phyloP scores from a whole-genome alignment of 1,140 invertebrate species.

The Solen grandis region DNA sequence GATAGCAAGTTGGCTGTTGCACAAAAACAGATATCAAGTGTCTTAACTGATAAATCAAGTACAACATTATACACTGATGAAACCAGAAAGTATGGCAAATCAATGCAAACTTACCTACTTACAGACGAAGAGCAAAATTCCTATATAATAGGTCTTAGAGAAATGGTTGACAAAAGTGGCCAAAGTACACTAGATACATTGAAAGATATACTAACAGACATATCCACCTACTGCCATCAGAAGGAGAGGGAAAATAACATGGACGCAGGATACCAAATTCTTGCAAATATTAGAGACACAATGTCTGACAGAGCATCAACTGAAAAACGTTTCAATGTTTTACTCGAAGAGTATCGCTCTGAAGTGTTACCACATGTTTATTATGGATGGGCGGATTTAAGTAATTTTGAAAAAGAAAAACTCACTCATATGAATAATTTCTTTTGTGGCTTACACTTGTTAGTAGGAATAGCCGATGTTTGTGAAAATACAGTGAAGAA shows the following conservation, averaged over 20 bases:
- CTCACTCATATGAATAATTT: constrained; percentile 27
- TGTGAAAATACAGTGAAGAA: too few species aligned
- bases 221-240: constrained; percentile 31
- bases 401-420: neutral
- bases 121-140: constrained; percentile 43
- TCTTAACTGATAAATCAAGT: constrained; percentile 22
- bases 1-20: constrained; percentile 43
- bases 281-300: constrained; percentile 36
- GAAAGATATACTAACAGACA: constrained; percentile 41
- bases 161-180: constrained; percentile 44
- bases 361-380: constrained; percentile 17
- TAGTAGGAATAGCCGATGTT: constrained; percentile 22
- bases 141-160: constrained; percentile 46
- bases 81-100: constrained; percentile 57
- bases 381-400: constrained; percentile 3
- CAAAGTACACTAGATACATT: constrained; percentile 50
- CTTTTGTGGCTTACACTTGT: constrained; percentile 36
- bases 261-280: constrained; percentile 41
- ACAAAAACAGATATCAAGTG: constrained; percentile 30
- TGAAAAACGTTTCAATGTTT: constrained; percentile 43
- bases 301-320: constrained; percentile 53
- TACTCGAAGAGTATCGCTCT: constrained; percentile 5
- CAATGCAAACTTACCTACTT: constrained; percentile 26
- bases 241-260: neutral
- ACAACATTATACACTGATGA: constrained; percentile 55